Evolutionary conservation across 2,797 vertebrate genomes (phyloP).

Genomic region (Bradypodion ventrale): DNA sequence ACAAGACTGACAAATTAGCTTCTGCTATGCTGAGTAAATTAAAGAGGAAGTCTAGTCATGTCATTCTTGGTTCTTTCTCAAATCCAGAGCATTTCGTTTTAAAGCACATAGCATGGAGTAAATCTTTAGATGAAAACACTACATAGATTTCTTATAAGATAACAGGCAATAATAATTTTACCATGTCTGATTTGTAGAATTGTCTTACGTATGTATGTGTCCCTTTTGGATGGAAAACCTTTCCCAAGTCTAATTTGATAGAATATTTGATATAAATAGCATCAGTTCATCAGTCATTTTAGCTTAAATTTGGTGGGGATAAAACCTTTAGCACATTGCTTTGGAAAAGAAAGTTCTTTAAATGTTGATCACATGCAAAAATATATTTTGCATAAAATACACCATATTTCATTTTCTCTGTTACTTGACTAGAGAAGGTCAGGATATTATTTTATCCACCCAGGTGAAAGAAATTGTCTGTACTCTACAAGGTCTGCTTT

Average conservation of each 20-base stretch:
- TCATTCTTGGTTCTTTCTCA: slow-evolving; percentile 41
- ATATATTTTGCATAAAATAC: slow-evolving; percentile 36
- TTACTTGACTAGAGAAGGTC: slow-evolving; percentile 35
- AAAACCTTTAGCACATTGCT: slow-evolving; percentile 21
- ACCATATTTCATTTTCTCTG: neutral
- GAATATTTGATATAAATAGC: slow-evolving; percentile 25
- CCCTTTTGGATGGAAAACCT: slow-evolving; percentile 16
- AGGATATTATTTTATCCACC: slow-evolving; percentile 56
- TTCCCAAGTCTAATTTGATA: slow-evolving; percentile 39
- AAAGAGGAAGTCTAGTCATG: slow-evolving; percentile 39
- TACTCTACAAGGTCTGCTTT: slow-evolving; percentile 41
- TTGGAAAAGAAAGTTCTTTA: slow-evolving; percentile 39
- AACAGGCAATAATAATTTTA: slow-evolving; percentile 22
- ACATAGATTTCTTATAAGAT: slow-evolving; percentile 36
- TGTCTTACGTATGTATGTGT: slow-evolving; percentile 20
- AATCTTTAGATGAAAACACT: neutral
- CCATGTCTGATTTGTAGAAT: slow-evolving; percentile 9
- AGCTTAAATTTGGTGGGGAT: slow-evolving; percentile 17
- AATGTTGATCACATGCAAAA: slow-evolving; percentile 35
- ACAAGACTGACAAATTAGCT: slow-evolving; percentile 29
- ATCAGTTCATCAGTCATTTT: slow-evolving; percentile 41
- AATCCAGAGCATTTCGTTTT: slow-evolving; percentile 25
- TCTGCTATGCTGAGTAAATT: slow-evolving; percentile 55
- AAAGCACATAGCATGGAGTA: slow-evolving; percentile 46
- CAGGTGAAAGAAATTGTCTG: slow-evolving; percentile 46